Percentiles rank a stretch among this genome's conserved stretches.
Conservation (phyloP, 2,888 invertebrate species). For the Leucania comma region DNA sequence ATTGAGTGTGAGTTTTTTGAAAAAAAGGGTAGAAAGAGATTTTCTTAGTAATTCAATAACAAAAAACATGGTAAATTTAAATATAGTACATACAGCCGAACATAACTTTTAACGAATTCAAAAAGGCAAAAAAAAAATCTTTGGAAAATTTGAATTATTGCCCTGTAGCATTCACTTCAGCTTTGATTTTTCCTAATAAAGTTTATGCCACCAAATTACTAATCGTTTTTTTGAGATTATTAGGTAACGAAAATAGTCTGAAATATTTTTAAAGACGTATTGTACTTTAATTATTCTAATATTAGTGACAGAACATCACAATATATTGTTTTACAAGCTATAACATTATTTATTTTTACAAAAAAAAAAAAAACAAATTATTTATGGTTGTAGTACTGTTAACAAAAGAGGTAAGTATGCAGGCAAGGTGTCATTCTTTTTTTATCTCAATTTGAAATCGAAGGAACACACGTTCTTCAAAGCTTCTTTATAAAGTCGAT, state of each 20-base stretch:
- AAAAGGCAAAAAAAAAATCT: too few relatives aligned
- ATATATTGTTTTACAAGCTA: background rate
- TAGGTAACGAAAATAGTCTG: constrained; percentile 46
- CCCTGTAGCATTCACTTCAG: too few relatives aligned
- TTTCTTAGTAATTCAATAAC: too few relatives aligned
- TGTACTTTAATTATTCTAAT: constrained; percentile 19
- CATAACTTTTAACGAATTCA: too few relatives aligned
- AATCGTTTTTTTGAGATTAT: constrained; percentile 38
- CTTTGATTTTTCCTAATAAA: background rate
- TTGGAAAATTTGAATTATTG: too few relatives aligned
- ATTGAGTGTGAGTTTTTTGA: background rate
- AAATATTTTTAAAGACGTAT: constrained; percentile 38
- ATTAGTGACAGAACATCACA: constrained; percentile 1
- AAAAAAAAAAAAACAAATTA: background rate
- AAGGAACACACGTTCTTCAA: background rate
- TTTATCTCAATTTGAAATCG: background rate
- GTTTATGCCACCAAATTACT: constrained; percentile 27
- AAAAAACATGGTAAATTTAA: too few relatives aligned
- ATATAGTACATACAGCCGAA: too few relatives aligned
- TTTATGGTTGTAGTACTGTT: background rate
- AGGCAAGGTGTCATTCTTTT: background rate
- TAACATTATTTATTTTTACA: constrained; percentile 23
- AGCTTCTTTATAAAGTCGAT: background rate
- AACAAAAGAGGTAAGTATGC: background rate
- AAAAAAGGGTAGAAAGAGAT: background rate